phyloP scores from a whole-genome alignment of 2,888 invertebrate species.

The Conops quadrifasciatus region DNA sequence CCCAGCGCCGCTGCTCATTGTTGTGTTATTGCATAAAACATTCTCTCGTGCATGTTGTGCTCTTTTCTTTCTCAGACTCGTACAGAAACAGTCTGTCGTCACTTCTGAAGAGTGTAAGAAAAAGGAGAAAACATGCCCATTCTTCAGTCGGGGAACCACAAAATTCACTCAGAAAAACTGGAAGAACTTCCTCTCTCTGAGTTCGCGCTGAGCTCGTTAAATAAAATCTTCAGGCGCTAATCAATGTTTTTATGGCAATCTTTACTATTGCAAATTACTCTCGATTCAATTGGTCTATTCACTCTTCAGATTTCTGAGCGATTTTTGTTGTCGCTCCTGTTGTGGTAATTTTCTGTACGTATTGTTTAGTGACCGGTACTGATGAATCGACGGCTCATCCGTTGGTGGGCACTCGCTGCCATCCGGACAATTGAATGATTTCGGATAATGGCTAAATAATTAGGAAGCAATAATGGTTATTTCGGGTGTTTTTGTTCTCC shows the following conservation, averaged over 20 bases:
- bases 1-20: too few relatives aligned
- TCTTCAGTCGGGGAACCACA: too few relatives aligned
- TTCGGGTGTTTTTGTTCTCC: slow-evolving; percentile 21
- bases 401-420: slow-evolving; percentile 50
- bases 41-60: too few relatives aligned
- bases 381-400: slow-evolving; percentile 20
- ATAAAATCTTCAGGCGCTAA: slow-evolving; percentile 58
- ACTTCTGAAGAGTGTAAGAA: too few relatives aligned
- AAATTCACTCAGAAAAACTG: slow-evolving; percentile 1
- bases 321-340: slow-evolving; percentile 44
- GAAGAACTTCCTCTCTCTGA: slow-evolving; percentile 8
- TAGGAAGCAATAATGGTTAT: slow-evolving; percentile 49
- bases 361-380: too few relatives aligned
- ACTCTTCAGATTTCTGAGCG: slow-evolving; percentile 17
- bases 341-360: neutral
- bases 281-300: slow-evolving; percentile 41
- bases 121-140: too few relatives aligned
- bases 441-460: slow-evolving; percentile 61
- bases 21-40: too few relatives aligned
- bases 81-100: too few relatives aligned
- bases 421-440: slow-evolving; percentile 55
- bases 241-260: slow-evolving; percentile 57
- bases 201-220: slow-evolving; percentile 19
- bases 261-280: slow-evolving; percentile 48
- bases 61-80: too few relatives aligned